These are phyloP conservation scores for Eciton burchellii DNA, from an alignment of 1,140 invertebrate species.

Conservation along the genomic window DNA sequence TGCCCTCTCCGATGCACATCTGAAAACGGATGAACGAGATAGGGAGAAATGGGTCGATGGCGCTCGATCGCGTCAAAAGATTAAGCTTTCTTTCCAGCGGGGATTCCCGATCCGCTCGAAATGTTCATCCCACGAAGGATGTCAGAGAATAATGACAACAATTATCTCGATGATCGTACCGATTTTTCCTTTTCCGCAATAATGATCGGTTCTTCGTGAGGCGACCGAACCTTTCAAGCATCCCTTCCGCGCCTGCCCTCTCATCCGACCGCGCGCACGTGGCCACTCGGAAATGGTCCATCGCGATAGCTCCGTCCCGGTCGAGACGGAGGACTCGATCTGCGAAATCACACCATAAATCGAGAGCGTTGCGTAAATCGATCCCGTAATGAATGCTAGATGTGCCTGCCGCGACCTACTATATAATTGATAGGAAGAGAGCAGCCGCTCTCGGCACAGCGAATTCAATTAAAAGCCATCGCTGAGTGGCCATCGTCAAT, in stretches of 20 bases:
- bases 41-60: too few species aligned
- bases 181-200: too few species aligned
- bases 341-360: conserved; percentile 65
- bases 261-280: conserved; percentile 34
- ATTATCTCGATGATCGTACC: too few species aligned
- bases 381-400: conserved; percentile 69
- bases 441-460: conserved; percentile 29
- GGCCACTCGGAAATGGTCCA: conserved; percentile 52
- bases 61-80: too few species aligned
- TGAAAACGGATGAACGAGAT: too few species aligned
- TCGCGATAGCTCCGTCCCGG: conserved; percentile 64
- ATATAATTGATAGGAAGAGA: conserved; percentile 72
- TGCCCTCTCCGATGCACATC: too few species aligned
- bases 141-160: too few species aligned
- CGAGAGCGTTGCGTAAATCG: conserved; percentile 67
- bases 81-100: too few species aligned
- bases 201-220: too few species aligned
- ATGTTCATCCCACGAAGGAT: too few species aligned
- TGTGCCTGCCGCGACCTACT: conserved; percentile 65
- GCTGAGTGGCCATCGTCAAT: neutral
- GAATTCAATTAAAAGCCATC: conserved; percentile 60
- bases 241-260: conserved; percentile 3
- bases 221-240: too few species aligned
- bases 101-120: too few species aligned
- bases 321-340: conserved; percentile 41